A percentile compares a stretch with the other conserved stretches of the same genome.
Conservation (phyloP, 2,888 invertebrate species). For the Drosophila mercatorum region DNA sequence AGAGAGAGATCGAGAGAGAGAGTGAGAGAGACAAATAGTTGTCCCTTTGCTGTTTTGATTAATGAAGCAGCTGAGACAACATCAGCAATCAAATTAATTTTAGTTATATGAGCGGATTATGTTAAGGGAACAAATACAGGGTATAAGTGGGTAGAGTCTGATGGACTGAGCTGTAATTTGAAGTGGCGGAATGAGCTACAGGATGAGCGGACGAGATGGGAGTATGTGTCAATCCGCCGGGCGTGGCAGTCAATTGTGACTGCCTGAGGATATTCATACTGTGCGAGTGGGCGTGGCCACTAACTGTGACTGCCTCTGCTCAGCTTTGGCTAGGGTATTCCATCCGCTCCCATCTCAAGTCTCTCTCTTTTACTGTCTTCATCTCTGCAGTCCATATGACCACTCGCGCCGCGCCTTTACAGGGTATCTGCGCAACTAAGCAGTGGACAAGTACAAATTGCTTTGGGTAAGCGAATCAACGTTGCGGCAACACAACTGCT, state of each 20-base stretch:
- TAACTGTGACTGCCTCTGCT: too few relatives aligned
- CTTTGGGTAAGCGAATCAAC: slow-evolving; percentile 45
- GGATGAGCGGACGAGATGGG: not conserved
- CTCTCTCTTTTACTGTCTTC: not conserved
- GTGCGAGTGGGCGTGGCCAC: not conserved
- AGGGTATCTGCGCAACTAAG: slow-evolving; percentile 19
- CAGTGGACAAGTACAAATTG: slow-evolving; percentile 51
- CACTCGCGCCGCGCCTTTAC: not conserved
- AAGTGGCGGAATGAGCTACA: too few relatives aligned
- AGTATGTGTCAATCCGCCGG: too few relatives aligned
- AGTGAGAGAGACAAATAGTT: slow-evolving; percentile 7
- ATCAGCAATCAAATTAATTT: slow-evolving; percentile 80
- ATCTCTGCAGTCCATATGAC: not conserved
- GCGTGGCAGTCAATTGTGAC: too few relatives aligned
- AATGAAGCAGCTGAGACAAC: slow-evolving; percentile 80
- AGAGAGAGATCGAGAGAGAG: slow-evolving; percentile 19
- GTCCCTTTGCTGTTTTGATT: slow-evolving; percentile 63
- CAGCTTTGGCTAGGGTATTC: not conserved
- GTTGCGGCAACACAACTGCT: slow-evolving; percentile 26
- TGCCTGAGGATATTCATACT: too few relatives aligned
- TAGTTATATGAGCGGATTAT: slow-evolving; percentile 76
- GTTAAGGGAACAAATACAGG: slow-evolving; percentile 20
- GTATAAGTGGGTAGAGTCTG: not conserved
- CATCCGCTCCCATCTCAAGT: not conserved
- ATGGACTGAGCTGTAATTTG: not conserved